These are phyloP conservation scores for Luehdorfia chinensis DNA, from an alignment of 1,140 invertebrate species.

Conservation along the genomic window DNA sequence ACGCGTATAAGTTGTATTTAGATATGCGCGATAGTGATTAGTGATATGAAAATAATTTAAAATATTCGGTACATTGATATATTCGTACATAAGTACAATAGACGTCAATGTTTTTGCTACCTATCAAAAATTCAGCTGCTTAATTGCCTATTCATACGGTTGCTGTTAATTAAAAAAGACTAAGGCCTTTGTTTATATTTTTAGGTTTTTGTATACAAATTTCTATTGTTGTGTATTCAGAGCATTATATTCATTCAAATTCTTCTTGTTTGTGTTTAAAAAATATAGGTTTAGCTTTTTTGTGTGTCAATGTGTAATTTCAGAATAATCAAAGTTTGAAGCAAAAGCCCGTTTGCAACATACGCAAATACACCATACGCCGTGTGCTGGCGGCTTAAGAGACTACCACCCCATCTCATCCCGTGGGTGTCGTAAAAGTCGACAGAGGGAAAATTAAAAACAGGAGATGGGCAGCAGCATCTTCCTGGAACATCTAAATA, in stretches of 20 bases:
- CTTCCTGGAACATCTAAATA: too few relatives aligned
- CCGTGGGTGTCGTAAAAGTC: too few relatives aligned
- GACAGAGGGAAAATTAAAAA: too few relatives aligned
- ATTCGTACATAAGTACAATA: too few relatives aligned
- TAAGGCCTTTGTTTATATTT: background rate
- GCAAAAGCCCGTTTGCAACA: too few relatives aligned
- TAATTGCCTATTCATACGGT: background rate
- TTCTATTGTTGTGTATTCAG: background rate
- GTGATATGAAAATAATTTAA: background rate
- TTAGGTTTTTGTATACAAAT: background rate
- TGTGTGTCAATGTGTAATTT: too few relatives aligned
- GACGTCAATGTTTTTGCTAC: background rate
- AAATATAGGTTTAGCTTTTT: too few relatives aligned
- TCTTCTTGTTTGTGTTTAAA: background rate
- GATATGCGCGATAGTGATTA: background rate
- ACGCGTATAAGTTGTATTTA: background rate
- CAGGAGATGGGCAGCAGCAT: too few relatives aligned
- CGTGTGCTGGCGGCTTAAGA: too few relatives aligned
- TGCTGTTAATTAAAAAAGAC: background rate
- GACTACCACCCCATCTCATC: too few relatives aligned
- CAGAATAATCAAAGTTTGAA: too few relatives aligned
- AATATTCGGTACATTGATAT: background rate
- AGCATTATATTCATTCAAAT: background rate
- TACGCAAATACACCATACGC: too few relatives aligned
- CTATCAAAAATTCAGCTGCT: background rate